Evolutionary conservation across 2,113 vertebrate genomes (phyloP).

Genomic region (Hemichromis elongatus): DNA sequence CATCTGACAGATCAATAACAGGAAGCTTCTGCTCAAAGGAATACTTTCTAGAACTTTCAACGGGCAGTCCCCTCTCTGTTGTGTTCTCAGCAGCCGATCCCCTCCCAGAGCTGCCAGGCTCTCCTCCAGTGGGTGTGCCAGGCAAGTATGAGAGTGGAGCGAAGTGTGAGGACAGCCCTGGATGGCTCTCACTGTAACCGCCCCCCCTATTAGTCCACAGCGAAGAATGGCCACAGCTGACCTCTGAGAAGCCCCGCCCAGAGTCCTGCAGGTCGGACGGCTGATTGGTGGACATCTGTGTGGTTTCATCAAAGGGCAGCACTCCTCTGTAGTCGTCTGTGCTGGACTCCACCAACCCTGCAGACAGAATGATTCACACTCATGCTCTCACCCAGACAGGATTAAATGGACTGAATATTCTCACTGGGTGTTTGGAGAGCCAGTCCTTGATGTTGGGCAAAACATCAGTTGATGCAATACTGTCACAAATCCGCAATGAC

Average conservation of each 20-base stretch:
- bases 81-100: neutral
- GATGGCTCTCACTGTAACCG: constrained; percentile 3
- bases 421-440: neutral
- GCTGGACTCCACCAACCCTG: constrained; percentile 66
- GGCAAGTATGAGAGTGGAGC: constrained; percentile 12
- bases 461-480: neutral
- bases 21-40: neutral
- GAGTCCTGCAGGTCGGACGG: constrained; percentile 36
- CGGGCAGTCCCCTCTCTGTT: neutral
- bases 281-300: constrained; percentile 19
- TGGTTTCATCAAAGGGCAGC: constrained; percentile 25
- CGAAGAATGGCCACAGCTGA: constrained; percentile 49
- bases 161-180: constrained; percentile 38
- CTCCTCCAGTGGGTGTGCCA: neutral
- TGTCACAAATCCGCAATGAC: neutral
- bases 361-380: neutral
- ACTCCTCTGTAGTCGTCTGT: constrained; percentile 53
- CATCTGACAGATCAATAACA: constrained; percentile 23
- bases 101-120: neutral
- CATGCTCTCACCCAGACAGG: neutral
- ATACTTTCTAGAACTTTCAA: neutral
- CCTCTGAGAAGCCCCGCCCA: constrained; percentile 52
- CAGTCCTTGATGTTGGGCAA: neutral
- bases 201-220: constrained; percentile 39
- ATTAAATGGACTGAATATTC: neutral